These are phyloP conservation scores for Conchocele bisecta DNA, from an alignment of 2,888 invertebrate genomes.

Conservation along the genomic window DNA sequence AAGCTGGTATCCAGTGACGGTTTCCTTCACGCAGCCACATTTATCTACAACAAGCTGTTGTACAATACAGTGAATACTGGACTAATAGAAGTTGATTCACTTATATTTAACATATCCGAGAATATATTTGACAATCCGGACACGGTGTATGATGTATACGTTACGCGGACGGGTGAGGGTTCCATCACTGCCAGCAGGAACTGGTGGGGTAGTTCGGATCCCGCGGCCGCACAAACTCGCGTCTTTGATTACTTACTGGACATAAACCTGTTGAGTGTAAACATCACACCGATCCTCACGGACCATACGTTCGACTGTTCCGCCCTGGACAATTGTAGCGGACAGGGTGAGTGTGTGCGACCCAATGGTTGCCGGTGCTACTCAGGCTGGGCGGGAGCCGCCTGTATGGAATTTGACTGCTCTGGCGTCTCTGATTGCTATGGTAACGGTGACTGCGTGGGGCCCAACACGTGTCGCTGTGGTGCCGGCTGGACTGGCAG, in stretches of 20 bases:
- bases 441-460: constrained; percentile 57
- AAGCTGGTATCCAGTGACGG: constrained; percentile 8
- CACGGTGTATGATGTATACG: constrained; percentile 43
- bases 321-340: constrained; percentile 45
- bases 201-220: constrained; percentile 54
- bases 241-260: constrained; percentile 39
- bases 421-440: constrained; percentile 50
- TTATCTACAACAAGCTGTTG: constrained; percentile 41
- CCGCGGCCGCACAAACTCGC: constrained; percentile 5
- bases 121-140: constrained; percentile 53
- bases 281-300: constrained; percentile 38
- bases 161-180: constrained; percentile 13
- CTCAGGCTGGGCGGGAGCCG: constrained; percentile 44
- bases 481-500: constrained; percentile 52
- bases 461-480: constrained; percentile 60
- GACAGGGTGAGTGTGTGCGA: constrained; percentile 49
- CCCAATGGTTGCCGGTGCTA: constrained; percentile 49
- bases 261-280: constrained; percentile 14
- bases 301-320: constrained; percentile 46
- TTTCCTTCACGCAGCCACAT: constrained; percentile 19
- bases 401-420: constrained; percentile 50
- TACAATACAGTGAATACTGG: constrained; percentile 5
- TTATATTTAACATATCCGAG: constrained; percentile 29
- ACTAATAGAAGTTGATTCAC: constrained; percentile 15
- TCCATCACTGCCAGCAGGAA: constrained; percentile 36